These are phyloP conservation scores for Grallaria varia DNA, from an alignment of 2,113 vertebrate genomes.

Conservation along the genomic window DNA sequence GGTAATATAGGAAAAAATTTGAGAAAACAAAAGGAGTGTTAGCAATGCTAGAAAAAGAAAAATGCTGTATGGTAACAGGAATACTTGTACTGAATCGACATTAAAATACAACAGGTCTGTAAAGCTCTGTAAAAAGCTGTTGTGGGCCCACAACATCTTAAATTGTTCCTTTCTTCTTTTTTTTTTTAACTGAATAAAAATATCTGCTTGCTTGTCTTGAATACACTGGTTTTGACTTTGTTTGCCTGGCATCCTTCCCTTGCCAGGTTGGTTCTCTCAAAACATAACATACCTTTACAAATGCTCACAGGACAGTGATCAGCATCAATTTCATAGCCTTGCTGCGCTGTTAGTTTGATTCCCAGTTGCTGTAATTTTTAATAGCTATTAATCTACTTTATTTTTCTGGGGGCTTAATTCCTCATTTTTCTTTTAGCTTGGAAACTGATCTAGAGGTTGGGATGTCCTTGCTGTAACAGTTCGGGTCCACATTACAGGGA, in stretches of 20 bases:
- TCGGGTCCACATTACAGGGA: neutral
- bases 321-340: neutral
- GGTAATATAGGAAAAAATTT: neutral
- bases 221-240: neutral
- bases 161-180: neutral
- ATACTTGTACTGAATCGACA: neutral
- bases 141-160: neutral
- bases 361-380: neutral
- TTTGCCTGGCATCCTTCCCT: neutral
- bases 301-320: neutral
- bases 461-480: neutral
- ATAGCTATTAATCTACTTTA: neutral
- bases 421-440: neutral
- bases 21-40: neutral
- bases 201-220: neutral
- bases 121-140: neutral
- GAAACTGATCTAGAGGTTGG: neutral
- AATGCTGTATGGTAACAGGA: neutral
- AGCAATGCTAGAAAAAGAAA: neutral
- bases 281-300: neutral
- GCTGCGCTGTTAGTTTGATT: neutral
- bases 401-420: neutral
- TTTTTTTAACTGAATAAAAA: neutral
- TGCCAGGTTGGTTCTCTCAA: neutral
- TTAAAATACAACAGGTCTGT: neutral